Percentiles rank a stretch among this genome's conserved stretches.
phyloP scores from a whole-genome alignment of 2,113 vertebrate genomes.

The Muntiacus reevesi region DNA sequence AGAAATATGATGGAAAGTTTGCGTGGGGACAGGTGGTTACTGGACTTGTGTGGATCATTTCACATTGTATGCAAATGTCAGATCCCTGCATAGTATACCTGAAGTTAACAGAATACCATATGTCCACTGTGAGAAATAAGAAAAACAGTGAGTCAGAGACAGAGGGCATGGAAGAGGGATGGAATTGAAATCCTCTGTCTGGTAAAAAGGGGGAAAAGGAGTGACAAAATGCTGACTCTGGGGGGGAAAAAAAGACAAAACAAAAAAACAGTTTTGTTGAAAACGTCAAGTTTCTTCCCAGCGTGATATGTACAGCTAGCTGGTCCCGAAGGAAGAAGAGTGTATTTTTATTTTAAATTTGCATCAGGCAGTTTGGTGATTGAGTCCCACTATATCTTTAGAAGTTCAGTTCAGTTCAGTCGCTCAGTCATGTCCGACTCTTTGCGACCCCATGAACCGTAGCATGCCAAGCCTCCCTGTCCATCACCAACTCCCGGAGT shows the following conservation, averaged over 20 bases:
- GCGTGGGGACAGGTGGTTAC: not conserved
- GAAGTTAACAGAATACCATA: not conserved
- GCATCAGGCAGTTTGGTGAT: too few relatives aligned
- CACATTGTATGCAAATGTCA: rapidly evolving
- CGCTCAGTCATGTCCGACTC: too few relatives aligned
- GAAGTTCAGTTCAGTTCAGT: too few relatives aligned
- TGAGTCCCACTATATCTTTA: not conserved
- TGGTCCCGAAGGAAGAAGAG: not conserved
- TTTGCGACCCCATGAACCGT: too few relatives aligned
- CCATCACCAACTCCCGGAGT: too few relatives aligned
- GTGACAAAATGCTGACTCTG: not conserved
- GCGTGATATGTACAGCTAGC: rapidly evolving
- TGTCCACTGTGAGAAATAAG: not conserved
- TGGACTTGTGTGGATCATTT: not conserved
- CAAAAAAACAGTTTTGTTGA: not conserved
- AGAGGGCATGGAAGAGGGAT: rapidly evolving
- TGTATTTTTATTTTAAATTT: not conserved
- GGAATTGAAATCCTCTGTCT: not conserved
- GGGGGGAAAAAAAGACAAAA: rapidly evolving
- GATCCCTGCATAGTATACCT: not conserved
- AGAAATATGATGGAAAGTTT: not conserved
- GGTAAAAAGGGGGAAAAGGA: not conserved
- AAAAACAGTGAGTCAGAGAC: not conserved
- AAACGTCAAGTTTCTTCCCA: not conserved
- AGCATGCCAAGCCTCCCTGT: too few relatives aligned